A percentile compares a stretch with the other conserved stretches of the same genome.
Evolutionary conservation across 2,888 invertebrate species (phyloP).

Genomic region (Ectropis crepuscularia): DNA sequence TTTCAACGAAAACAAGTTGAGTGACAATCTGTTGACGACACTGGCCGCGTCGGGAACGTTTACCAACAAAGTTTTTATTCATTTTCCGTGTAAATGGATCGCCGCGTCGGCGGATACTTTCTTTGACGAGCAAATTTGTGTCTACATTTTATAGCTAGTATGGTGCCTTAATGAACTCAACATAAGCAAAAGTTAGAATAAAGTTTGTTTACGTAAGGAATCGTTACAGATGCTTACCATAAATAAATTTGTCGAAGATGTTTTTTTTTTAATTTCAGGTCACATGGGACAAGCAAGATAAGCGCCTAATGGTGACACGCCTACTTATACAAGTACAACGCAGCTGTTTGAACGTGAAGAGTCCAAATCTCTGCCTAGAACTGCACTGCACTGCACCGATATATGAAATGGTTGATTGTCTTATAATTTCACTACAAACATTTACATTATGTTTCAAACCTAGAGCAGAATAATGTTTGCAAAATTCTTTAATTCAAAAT

Average conservation of each 20-base stretch:
- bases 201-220: not conserved
- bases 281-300: no score
- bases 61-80: conserved; percentile 53
- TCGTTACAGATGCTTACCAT: not conserved
- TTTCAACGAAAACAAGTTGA: conserved; percentile 33
- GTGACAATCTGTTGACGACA: conserved; percentile 47
- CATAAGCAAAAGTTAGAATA: no score
- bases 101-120: conserved; percentile 57
- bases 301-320: no score
- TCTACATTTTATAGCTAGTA: conserved; percentile 15
- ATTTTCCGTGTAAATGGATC: conserved; percentile 61
- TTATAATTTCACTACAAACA: no score
- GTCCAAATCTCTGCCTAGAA: no score
- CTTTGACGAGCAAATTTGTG: conserved; percentile 54
- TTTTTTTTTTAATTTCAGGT: not conserved
- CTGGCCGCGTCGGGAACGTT: conserved; percentile 48
- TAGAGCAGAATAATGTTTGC: no score
- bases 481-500: no score
- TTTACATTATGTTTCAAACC: no score
- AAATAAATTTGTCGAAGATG: not conserved
- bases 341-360: no score
- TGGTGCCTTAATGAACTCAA: not conserved
- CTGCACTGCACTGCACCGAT: no score
- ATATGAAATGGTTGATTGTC: no score
- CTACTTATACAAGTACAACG: no score